Base-by-base conservation (phyloP, 2,888 invertebrate species). In the Torymus aiolomorphi region DNA sequence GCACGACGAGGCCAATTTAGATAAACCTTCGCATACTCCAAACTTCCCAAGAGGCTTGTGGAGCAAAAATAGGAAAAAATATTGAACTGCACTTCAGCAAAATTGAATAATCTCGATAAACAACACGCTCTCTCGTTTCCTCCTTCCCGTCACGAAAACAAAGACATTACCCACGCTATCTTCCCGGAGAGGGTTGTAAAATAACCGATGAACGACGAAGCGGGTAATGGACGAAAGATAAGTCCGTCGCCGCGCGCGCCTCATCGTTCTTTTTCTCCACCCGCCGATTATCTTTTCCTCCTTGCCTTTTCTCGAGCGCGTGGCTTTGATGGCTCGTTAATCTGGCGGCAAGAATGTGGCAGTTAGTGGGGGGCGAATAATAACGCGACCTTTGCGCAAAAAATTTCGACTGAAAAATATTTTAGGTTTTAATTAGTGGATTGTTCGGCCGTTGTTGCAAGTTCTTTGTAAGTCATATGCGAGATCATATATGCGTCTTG, bases 131-230 rank as follows among this genome's bases (percentile, higher is more conserved):
- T 2, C 24, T 24, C 2, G 24, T 24, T 24, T 3, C 24, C 24
- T 24, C 24, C 3, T 24, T 84, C 86, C 84, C 85, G 87, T 87
- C 88, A 87, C 86, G 89, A 89, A 90, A 90, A 90, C 89, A 90
- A 89, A 90, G 90, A 90, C 88, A 87, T 90, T 88, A 88, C 85
- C 87, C 85, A 83, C 85, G 86, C 88, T 89, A 89, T 89, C 89
- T 86, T 76, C n/a, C n/a, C 78, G 80, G 83, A 3, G 24, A 24
- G 3, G 86, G 87, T 87, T 88, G 88, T 90, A 89, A 89, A 90
- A 89, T 89, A 89, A 88, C 86, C 88, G 87, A 87, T 87, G 89
- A 88, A 88, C 86, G 88, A 87, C 71, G 63, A 81, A 82, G 77
- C 74, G 24, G 83, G 86, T 88, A 89, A 89, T 89, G 89, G 89